Evolutionary conservation across 2,113 vertebrate species (phyloP).

Genomic region (Tautogolabrus adspersus): DNA sequence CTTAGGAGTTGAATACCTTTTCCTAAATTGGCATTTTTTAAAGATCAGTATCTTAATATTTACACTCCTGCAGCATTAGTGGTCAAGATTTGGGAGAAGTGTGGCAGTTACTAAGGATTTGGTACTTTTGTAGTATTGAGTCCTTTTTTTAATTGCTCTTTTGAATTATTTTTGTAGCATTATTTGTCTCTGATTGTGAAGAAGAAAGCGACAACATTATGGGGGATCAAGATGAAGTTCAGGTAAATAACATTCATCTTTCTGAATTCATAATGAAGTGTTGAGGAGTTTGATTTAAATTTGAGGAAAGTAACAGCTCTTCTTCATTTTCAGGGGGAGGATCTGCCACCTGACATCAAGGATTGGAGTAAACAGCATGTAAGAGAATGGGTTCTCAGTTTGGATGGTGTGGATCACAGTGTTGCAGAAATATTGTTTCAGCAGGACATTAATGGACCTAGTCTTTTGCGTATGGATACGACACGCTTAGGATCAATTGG

Average conservation of each 20-base stretch:
- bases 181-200: not conserved
- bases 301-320: not conserved
- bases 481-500: slow-evolving; percentile 32
- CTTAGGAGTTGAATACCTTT: too few relatives aligned
- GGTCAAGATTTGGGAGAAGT: not conserved
- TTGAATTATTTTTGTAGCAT: not conserved
- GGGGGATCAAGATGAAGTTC: slow-evolving; percentile 16
- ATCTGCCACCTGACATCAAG: slow-evolving; percentile 59
- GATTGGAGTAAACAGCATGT: slow-evolving; percentile 75
- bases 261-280: not conserved
- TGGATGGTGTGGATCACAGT: slow-evolving; percentile 48
- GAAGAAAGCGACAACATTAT: slow-evolving; percentile 4
- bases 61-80: slow-evolving; percentile 5
- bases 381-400: slow-evolving; percentile 57
- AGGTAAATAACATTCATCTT: slow-evolving; percentile 32
- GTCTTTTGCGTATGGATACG: slow-evolving; percentile 62
- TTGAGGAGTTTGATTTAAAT: not conserved
- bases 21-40: too few relatives aligned
- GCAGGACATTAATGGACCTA: slow-evolving; percentile 60
- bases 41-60: not conserved
- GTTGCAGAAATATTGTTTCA: slow-evolving; percentile 62
- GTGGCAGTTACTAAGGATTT: not conserved
- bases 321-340: slow-evolving; percentile 36
- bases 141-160: not conserved
- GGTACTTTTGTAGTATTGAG: too few relatives aligned